Conservation (phyloP, 2,797 vertebrate genomes). For the Monodelphis domestica region DNA sequence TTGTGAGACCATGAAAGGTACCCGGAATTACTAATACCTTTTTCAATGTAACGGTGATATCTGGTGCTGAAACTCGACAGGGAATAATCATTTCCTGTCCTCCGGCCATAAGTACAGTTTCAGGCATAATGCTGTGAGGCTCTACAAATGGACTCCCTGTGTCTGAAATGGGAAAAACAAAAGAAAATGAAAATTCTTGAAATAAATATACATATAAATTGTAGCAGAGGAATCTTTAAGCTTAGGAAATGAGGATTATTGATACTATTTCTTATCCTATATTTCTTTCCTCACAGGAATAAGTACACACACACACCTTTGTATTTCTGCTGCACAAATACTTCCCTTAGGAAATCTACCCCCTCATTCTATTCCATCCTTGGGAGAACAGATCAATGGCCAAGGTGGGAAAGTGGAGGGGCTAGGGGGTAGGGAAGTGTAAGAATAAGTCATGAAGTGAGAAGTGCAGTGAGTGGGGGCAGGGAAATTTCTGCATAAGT, state of each 20-base stretch:
- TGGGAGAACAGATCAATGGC: background rate
- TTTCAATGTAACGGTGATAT: conserved; percentile 89
- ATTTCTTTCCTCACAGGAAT: background rate
- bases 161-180: conserved; percentile 88
- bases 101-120: conserved; percentile 89
- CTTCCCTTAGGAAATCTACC: background rate
- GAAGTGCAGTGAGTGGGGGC: background rate
- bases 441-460: background rate
- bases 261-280: background rate
- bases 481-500: background rate
- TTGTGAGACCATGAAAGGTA: background rate
- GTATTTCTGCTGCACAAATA: background rate
- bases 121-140: conserved; percentile 85
- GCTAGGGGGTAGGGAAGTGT: background rate
- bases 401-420: too few relatives aligned
- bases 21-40: conserved; percentile 86
- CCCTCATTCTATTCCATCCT: conserved; percentile 15
- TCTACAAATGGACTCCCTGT: conserved; percentile 93
- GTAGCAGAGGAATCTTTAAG: background rate
- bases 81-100: conserved; percentile 91
- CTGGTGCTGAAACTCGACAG: conserved; percentile 93
- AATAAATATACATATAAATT: background rate
- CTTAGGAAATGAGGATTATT: background rate
- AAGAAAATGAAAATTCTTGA: conserved; percentile 3
- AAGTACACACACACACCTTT: background rate